Base-by-base conservation (phyloP, 2,888 invertebrate genomes). In the Pyrrhia umbra region DNA sequence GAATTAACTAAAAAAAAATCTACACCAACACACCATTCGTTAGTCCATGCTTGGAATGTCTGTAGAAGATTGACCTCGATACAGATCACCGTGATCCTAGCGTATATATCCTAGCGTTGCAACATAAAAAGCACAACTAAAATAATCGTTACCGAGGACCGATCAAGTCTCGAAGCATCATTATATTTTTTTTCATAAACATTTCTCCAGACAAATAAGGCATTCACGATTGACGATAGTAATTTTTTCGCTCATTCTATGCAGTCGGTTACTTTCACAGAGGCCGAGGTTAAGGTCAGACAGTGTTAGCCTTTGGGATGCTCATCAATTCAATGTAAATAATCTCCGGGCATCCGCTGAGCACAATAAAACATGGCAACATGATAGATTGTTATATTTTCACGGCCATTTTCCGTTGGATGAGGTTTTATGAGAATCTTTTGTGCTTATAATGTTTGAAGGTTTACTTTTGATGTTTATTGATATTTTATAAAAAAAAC, bases 321-420 rank as follows among this genome's bases (percentile, higher is more conserved):
- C 89, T 87, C 92, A 93, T 93, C 91, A 93, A 93, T 92, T 90
- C 86, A 88, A 90, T 90, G 92, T 91, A 92, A 93, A 93, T 92
- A 92, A 90, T 91, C 88, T 88, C 82, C 88, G 84, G 87, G 89
- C 88, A 89, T 91, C 88, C 88, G 82, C 84, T 71, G 86, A 84
- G 79, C 83, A 91, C 87, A 92, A 92, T 91, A 89, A 90, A 89
- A 86, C 87, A 88, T 87, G 86, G 84, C 83, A 86, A 82, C 77
- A 84, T 92, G 93, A 93, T 93, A 84, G 88, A 93, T 93, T 87
- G 88, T 84, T 88, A 83, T 84, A 88, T 88, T 90, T 88, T 82
- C 85, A 85, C 85, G 79, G 82, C 68, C 75, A 84, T 85, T 89
- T 88, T 85, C 85, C 82, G 52, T 71, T 62, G 77, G 63, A 66